Evolutionary conservation across 2,888 invertebrate species (phyloP).

Genomic region (Netelia virgata): DNA sequence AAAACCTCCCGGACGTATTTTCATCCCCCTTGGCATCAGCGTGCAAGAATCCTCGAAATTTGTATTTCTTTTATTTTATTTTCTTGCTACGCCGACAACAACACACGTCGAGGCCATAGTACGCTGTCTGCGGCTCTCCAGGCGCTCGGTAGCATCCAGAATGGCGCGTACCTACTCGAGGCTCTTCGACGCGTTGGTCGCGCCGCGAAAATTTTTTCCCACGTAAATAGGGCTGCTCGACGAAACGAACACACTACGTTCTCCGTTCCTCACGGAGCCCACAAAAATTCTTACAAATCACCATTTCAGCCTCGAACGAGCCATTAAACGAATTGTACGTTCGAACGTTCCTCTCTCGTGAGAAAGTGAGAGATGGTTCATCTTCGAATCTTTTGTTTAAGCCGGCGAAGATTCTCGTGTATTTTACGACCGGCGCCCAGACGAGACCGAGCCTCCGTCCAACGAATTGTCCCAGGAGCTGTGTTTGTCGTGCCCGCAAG

Average conservation of each 20-base stretch:
- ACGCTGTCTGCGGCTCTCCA: constrained; percentile 14
- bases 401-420: background rate
- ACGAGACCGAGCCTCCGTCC: background rate
- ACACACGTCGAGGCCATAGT: background rate
- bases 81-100: background rate
- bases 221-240: constrained; percentile 14
- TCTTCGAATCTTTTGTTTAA: background rate
- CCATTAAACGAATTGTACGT: background rate
- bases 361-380: background rate
- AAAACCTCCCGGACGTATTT: constrained; percentile 23
- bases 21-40: constrained; percentile 32
- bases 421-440: background rate
- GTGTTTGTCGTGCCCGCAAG: constrained; percentile 33
- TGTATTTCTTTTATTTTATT: background rate
- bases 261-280: background rate
- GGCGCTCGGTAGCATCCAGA: background rate
- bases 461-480: constrained; percentile 49
- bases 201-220: constrained; percentile 32
- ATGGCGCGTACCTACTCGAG: background rate
- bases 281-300: background rate
- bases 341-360: background rate
- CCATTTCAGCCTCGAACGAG: background rate
- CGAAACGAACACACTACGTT: constrained; percentile 9
- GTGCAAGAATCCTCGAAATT: background rate
- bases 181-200: constrained; percentile 13